These are phyloP conservation scores for Eulacestoma nigropectus DNA, from an alignment of 2,113 vertebrate genomes.

Conservation along the genomic window DNA sequence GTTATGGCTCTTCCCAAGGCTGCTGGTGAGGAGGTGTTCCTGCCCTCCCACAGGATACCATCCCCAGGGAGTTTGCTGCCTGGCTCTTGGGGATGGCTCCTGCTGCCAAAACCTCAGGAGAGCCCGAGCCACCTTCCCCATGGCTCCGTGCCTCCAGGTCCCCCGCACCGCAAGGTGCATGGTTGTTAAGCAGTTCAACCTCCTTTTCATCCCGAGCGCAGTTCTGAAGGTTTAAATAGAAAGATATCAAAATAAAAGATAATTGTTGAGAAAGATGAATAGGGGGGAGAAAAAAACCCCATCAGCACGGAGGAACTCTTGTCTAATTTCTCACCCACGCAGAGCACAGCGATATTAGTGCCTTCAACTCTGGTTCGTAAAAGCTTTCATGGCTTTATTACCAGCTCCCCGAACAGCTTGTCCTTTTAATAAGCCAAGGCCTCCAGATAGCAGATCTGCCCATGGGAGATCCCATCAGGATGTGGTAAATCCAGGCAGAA, in stretches of 20 bases:
- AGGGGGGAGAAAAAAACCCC: neutral
- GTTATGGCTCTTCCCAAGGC: neutral
- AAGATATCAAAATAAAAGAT: slow-evolving; percentile 68
- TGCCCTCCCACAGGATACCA: neutral
- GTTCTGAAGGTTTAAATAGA: slow-evolving; percentile 60
- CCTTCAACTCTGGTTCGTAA: slow-evolving; percentile 39
- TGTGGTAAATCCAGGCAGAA: neutral
- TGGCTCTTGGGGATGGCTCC: neutral
- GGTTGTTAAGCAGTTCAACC: neutral
- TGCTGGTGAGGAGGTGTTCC: neutral
- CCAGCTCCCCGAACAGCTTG: slow-evolving; percentile 20
- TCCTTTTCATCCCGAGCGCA: neutral
- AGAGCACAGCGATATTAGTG: slow-evolving; percentile 51
- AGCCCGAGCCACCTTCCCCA: neutral
- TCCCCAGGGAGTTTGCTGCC: neutral
- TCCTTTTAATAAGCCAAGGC: slow-evolving; percentile 45
- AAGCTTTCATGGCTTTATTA: slow-evolving; percentile 55
- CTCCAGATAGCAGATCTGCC: slow-evolving; percentile 16
- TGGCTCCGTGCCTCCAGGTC: neutral
- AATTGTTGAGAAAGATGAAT: slow-evolving; percentile 63
- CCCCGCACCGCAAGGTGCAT: neutral
- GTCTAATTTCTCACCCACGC: slow-evolving; percentile 65
- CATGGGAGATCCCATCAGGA: slow-evolving; percentile 26
- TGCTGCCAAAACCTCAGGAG: neutral
- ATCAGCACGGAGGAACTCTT: slow-evolving; percentile 46